Percentiles rank a stretch among this genome's conserved stretches.
phyloP scores from a whole-genome alignment of 1,140 invertebrate species.

The Drosophila trapezifrons region DNA sequence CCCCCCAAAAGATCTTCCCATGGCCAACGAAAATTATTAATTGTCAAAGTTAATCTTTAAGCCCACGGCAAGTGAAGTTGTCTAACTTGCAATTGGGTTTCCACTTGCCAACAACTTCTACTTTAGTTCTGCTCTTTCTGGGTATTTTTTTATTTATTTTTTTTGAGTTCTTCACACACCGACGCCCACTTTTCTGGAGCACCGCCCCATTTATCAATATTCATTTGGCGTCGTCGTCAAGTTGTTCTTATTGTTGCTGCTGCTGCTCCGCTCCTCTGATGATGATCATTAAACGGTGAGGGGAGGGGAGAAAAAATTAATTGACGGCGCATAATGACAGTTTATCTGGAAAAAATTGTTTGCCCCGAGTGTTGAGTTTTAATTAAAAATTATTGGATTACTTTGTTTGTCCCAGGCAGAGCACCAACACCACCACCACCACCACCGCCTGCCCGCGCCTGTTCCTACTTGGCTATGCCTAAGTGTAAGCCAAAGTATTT shows the following conservation, averaged over 20 bases:
- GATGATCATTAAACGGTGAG: slow-evolving; percentile 70
- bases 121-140: neutral
- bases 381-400: slow-evolving; percentile 83
- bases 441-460: neutral
- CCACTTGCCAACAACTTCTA: slow-evolving; percentile 45
- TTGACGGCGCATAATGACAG: slow-evolving; percentile 82
- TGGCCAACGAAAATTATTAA: slow-evolving; percentile 41
- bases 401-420: slow-evolving; percentile 58
- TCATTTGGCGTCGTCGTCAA: slow-evolving; percentile 80
- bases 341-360: slow-evolving; percentile 83
- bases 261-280: slow-evolving; percentile 55
- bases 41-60: slow-evolving; percentile 51
- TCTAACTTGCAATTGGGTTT: slow-evolving; percentile 55
- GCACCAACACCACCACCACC: neutral
- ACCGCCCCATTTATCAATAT: slow-evolving; percentile 83
- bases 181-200: slow-evolving; percentile 73
- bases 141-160: neutral
- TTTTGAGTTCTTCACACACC: slow-evolving; percentile 54
- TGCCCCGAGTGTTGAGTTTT: slow-evolving; percentile 82
- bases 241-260: slow-evolving; percentile 52
- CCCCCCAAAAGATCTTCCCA: slow-evolving; percentile 22
- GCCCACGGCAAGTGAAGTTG: slow-evolving; percentile 53
- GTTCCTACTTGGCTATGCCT: slow-evolving; percentile 78
- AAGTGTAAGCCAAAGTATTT: slow-evolving; percentile 83
- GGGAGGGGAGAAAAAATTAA: slow-evolving; percentile 70